Evolutionary conservation across 2,797 vertebrate genomes (phyloP).

Genomic region (Myiotriccus ornatus): DNA sequence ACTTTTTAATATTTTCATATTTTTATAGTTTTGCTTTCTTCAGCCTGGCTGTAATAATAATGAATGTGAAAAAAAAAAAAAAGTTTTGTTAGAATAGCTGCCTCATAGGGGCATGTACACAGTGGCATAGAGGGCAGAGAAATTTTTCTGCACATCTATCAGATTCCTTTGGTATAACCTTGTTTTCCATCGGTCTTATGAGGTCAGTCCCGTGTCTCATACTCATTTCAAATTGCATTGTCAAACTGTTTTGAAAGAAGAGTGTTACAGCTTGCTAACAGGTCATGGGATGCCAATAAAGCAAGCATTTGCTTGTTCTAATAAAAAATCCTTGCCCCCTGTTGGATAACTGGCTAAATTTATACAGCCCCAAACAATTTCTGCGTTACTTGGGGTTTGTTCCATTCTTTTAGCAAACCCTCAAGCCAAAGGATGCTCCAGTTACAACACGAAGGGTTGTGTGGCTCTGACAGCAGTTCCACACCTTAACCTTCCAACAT

Average conservation of each 20-base stretch:
- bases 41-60: background rate
- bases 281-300: background rate
- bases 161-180: background rate
- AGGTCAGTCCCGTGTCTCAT: background rate
- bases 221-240: background rate
- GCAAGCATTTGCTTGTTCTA: background rate
- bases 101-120: background rate
- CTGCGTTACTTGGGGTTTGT: background rate
- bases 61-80: background rate
- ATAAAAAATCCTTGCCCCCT: background rate
- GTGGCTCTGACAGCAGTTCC: background rate
- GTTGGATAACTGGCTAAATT: background rate
- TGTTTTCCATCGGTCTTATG: background rate
- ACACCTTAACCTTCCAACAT: background rate
- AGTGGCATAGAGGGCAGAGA: background rate
- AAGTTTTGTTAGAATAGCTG: background rate
- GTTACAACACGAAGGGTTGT: background rate
- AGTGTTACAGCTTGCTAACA: background rate
- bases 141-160: background rate
- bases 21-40: background rate
- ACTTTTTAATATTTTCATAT: background rate
- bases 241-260: background rate
- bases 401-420: background rate
- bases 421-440: background rate
- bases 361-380: background rate